A percentile compares a stretch with the other conserved stretches of the same genome.
Conservation (phyloP, 2,113 vertebrate species). For the Antennarius striatus region DNA sequence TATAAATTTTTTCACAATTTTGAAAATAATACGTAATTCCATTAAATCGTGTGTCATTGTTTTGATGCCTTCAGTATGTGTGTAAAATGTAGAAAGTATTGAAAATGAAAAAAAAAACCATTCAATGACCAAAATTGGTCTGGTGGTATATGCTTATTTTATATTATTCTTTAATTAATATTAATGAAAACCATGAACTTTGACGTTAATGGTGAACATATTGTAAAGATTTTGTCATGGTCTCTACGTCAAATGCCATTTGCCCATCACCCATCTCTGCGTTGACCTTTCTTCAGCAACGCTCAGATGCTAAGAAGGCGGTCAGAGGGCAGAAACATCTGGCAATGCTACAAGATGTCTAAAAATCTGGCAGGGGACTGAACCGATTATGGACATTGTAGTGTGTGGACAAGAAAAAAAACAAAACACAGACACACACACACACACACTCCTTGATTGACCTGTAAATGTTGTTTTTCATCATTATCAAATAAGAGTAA, state of each 20-base stretch:
- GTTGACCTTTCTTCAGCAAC: constrained; percentile 62
- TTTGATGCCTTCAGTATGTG: too few species aligned
- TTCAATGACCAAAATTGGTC: too few species aligned
- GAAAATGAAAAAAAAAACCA: too few species aligned
- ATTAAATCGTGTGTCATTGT: too few species aligned
- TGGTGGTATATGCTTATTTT: too few species aligned
- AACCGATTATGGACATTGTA: constrained; percentile 52
- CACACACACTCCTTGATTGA: constrained; percentile 16
- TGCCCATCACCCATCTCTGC: constrained; percentile 41
- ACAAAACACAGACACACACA: constrained; percentile 4
- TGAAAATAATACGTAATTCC: too few species aligned
- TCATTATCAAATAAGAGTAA: constrained; percentile 69
- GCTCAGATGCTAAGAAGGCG: constrained; percentile 59
- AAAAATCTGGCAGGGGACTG: constrained; percentile 36
- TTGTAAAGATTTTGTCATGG: constrained; percentile 28
- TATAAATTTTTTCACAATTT: too few species aligned
- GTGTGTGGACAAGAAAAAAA: constrained; percentile 56
- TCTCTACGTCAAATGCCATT: constrained; percentile 28
- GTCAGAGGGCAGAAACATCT: constrained; percentile 67
- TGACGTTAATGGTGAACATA: constrained; percentile 2
- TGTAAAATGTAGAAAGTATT: too few species aligned
- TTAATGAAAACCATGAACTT: too few species aligned
- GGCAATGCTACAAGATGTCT: constrained; percentile 62
- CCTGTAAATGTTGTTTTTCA: constrained; percentile 49
- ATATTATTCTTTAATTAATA: too few species aligned